phyloP scores from a whole-genome alignment of 2,113 vertebrate genomes.

The Felis chaus region DNA sequence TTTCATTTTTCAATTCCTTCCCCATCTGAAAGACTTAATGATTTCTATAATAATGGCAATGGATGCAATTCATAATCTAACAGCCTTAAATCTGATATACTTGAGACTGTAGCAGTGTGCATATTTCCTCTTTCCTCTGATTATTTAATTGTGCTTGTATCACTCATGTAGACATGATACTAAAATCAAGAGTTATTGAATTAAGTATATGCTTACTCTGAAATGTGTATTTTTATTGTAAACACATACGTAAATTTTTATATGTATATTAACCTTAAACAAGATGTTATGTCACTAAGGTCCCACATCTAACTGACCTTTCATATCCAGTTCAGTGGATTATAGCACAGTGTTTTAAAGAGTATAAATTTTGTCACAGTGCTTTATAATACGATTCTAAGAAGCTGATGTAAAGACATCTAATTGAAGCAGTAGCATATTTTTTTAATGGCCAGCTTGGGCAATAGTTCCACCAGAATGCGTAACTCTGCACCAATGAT shows the following conservation, averaged over 20 bases:
- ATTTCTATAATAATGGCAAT: not conserved
- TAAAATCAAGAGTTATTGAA: not conserved
- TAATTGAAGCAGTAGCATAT: not conserved
- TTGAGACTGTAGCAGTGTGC: accelerated
- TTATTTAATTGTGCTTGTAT: not conserved
- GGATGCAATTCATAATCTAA: not conserved
- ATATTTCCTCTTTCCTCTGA: not conserved
- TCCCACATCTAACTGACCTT: not conserved
- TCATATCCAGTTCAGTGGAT: not conserved
- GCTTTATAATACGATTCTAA: not conserved
- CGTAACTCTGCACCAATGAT: not conserved
- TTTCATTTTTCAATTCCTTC: slow-evolving; percentile 25
- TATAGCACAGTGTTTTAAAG: not conserved
- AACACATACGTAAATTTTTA: not conserved
- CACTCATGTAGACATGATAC: not conserved
- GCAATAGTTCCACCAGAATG: not conserved
- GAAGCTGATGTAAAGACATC: not conserved
- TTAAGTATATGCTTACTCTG: not conserved
- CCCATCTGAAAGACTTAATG: not conserved
- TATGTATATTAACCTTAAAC: not conserved
- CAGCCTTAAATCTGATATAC: not conserved
- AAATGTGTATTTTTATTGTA: not conserved
- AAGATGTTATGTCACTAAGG: not conserved
- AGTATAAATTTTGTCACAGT: not conserved
- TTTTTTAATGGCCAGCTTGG: not conserved